Evolutionary conservation across 1,140 invertebrate genomes (phyloP).

Genomic region (Eriocheir sinensis): DNA sequence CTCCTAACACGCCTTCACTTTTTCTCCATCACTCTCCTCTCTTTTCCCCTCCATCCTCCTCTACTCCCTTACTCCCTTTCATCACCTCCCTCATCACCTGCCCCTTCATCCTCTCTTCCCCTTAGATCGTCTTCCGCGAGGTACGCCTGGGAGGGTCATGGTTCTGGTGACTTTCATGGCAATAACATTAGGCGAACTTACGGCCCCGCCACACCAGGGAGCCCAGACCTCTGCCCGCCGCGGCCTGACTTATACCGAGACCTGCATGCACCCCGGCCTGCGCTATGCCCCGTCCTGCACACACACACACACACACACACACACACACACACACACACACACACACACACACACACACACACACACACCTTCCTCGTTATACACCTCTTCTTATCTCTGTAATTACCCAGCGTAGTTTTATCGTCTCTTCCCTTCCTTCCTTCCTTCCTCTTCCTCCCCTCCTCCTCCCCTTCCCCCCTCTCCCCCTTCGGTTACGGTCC

Average conservation of each 20-base stretch:
- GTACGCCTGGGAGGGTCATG: neutral
- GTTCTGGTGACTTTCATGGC: neutral
- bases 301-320: conserved; percentile 27
- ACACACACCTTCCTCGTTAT: neutral
- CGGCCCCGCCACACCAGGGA: neutral
- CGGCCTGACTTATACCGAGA: neutral
- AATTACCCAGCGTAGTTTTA: neutral
- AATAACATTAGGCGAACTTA: conserved; percentile 17
- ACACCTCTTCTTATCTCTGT: neutral
- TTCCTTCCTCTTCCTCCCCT: neutral
- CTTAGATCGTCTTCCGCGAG: neutral
- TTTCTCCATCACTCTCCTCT: too few species aligned
- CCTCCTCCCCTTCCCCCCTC: neutral
- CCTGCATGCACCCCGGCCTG: neutral
- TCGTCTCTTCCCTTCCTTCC: neutral
- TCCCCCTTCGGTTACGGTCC: neutral
- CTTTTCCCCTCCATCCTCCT: too few species aligned
- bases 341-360: conserved; percentile 50
- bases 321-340: conserved; percentile 32
- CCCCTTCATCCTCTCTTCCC: neutral
- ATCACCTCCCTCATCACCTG: neutral
- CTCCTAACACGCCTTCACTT: too few species aligned
- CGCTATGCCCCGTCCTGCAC: neutral
- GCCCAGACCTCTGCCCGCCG: neutral
- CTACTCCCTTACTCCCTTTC: too few species aligned